phyloP scores from a whole-genome alignment of 2,113 vertebrate species.

The Amphiprion ocellaris region DNA sequence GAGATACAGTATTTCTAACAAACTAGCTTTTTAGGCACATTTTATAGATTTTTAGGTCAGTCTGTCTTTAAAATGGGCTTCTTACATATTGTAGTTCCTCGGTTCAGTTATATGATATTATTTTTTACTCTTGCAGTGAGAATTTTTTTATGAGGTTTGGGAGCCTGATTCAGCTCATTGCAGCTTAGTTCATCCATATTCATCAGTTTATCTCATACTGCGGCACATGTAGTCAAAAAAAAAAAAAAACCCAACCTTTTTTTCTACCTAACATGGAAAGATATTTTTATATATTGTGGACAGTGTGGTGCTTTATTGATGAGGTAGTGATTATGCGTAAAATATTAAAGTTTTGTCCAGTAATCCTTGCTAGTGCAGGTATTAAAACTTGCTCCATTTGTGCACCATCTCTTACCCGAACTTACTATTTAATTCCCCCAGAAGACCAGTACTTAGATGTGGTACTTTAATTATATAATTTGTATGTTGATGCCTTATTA shows the following conservation, averaged over 20 bases:
- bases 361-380: background rate
- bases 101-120: too few relatives aligned
- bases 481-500: background rate
- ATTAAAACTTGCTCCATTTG: background rate
- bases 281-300: background rate
- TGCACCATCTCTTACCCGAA: background rate
- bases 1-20: too few relatives aligned
- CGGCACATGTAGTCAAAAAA: constrained; percentile 5
- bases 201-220: constrained; percentile 23
- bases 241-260: too few relatives aligned
- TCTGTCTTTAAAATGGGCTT: too few relatives aligned
- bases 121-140: too few relatives aligned
- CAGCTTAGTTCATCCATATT: constrained; percentile 32
- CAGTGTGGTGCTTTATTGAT: background rate
- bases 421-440: background rate
- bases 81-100: too few relatives aligned
- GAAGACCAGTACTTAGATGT: background rate
- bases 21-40: too few relatives aligned
- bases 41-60: too few relatives aligned
- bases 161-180: background rate
- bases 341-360: background rate
- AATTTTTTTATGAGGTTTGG: background rate
- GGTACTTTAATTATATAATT: too few relatives aligned
- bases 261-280: background rate
- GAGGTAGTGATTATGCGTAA: background rate